Conservation (phyloP, 2,888 invertebrate species). For the Digitonthophagus gazella region DNA sequence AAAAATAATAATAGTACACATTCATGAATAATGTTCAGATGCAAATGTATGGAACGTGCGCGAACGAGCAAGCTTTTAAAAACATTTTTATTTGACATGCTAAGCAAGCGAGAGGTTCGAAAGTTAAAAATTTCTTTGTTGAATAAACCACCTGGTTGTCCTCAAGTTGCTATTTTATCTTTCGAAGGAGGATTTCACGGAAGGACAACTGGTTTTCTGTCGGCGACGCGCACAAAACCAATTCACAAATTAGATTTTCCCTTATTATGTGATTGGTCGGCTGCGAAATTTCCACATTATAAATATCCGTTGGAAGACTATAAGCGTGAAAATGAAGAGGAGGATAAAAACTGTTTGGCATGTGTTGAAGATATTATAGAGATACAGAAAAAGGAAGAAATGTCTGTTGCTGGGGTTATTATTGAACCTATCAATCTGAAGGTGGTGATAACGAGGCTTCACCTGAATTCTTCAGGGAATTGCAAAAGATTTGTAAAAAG, state of each 20-base stretch:
- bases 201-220: constrained; percentile 80
- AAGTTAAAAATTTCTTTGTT: constrained; percentile 73
- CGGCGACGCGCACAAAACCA: constrained; percentile 89
- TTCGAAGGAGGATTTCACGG: constrained; percentile 94
- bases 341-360: constrained; percentile 72
- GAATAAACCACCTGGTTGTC: constrained; percentile 85
- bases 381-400: no score
- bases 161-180: constrained; percentile 77
- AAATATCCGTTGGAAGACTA: constrained; percentile 88
- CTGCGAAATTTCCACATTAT: constrained; percentile 86
- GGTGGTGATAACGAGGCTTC: constrained; percentile 96
- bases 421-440: constrained; percentile 97
- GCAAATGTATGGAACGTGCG: constrained; percentile 97
- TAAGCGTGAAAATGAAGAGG: constrained; percentile 71
- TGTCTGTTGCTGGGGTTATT: constrained; percentile 90
- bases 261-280: constrained; percentile 88
- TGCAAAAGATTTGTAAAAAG: constrained; percentile 78
- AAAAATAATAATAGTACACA: no score
- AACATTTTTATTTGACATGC: constrained; percentile 87
- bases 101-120: constrained; percentile 69
- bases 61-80: constrained; percentile 96
- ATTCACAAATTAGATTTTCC: constrained; percentile 96
- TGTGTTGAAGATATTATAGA: constrained; percentile 73
- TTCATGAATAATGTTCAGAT: constrained; percentile 81
- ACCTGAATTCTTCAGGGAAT: constrained; percentile 79